A percentile compares a stretch with the other conserved stretches of the same genome.
Conservation (phyloP, 2,113 vertebrate genomes). For the Thomomys bottae region DNA sequence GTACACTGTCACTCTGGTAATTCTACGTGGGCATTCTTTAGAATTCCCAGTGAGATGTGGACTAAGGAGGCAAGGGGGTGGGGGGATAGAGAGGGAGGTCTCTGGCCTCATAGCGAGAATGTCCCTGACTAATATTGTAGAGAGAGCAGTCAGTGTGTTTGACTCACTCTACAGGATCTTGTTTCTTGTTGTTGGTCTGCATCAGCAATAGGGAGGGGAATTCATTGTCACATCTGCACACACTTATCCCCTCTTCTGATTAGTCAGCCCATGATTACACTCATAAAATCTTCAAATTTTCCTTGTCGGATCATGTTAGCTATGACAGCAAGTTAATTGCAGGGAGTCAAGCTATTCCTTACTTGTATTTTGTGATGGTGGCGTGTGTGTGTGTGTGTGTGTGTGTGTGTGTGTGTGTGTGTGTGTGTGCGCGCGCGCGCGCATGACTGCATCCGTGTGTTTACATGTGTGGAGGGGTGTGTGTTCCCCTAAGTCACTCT, state of each 20-base stretch:
- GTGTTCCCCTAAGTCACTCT: not conserved
- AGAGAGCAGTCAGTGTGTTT: not conserved
- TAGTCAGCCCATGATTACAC: no score
- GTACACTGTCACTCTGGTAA: not conserved
- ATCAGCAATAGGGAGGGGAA: no score
- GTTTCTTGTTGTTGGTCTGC: no score
- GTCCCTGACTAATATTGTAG: not conserved
- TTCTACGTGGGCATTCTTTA: not conserved
- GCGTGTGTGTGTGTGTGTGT: accelerated
- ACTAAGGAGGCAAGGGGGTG: not conserved
- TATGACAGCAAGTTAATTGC: not conserved
- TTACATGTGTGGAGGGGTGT: accelerated
- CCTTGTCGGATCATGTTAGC: not conserved
- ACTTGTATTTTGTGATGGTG: not conserved
- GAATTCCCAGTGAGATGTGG: not conserved
- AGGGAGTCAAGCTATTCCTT: not conserved
- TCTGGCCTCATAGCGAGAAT: not conserved
- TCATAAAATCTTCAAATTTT: not conserved
- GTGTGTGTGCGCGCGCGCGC: no score
- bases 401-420: not conserved
- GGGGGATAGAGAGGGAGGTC: not conserved
- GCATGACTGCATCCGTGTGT: not conserved
- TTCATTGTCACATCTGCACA: no score
- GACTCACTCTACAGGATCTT: not conserved
- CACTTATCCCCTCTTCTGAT: no score